These are phyloP conservation scores for Anneissia japonica DNA, from an alignment of 35 echinoderm and acorn worm genomes.

Conservation along the genomic window DNA sequence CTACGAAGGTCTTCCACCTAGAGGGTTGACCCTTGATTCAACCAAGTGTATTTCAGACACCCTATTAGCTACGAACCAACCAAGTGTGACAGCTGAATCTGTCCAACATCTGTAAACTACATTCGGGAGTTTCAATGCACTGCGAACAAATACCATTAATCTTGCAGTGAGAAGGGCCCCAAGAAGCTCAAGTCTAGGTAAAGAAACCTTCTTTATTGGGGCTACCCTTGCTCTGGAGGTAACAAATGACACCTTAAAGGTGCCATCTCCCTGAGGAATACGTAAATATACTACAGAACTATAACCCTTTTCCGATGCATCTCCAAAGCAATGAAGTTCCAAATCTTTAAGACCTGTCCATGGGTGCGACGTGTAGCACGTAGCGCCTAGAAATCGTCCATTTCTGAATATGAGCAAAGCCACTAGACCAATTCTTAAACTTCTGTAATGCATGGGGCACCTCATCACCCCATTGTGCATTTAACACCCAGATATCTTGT, in stretches of 20 bases:
- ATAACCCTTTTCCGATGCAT: constrained; percentile 28
- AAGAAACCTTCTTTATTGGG: constrained; percentile 6
- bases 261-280: neutral
- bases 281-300: constrained; percentile 20
- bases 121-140: constrained; percentile 1
- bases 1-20: constrained; percentile 24
- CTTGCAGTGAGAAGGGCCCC: constrained; percentile 10
- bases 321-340: constrained; percentile 14
- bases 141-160: constrained; percentile 7
- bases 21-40: neutral
- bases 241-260: neutral
- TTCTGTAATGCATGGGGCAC: neutral
- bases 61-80: too few relatives aligned
- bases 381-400: constrained; percentile 18
- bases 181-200: constrained; percentile 24
- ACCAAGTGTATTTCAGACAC: too few relatives aligned
- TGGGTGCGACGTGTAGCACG: neutral
- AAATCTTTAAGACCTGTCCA: too few relatives aligned
- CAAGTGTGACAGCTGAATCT: constrained; percentile 7
- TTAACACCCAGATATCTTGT: neutral
- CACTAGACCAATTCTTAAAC: constrained; percentile 13
- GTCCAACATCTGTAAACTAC: constrained; percentile 6
- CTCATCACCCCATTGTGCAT: neutral
- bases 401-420: neutral
- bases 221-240: constrained; percentile 1